A percentile compares a stretch with the other conserved stretches of the same genome.
Conservation (phyloP, 1,140 invertebrate genomes). For the Nylanderia fulva region DNA sequence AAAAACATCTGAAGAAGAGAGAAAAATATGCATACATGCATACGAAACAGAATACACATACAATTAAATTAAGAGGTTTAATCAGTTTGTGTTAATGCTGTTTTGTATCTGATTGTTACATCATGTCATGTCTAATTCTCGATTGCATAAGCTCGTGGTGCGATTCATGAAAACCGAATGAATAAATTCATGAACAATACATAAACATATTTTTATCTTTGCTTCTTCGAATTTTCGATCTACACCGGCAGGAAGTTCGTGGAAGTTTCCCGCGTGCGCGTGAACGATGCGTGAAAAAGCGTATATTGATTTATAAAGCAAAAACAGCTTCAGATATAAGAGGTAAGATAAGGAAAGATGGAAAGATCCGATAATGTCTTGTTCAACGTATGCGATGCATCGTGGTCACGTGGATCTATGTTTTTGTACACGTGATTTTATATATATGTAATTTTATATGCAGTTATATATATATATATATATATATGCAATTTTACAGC, state of each 20-base stretch:
- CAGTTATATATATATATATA: too few species aligned
- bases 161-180: not conserved
- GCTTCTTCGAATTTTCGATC: not conserved
- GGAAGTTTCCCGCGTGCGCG: not conserved
- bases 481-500: too few species aligned
- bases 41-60: too few species aligned
- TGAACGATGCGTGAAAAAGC: not conserved
- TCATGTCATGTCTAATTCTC: not conserved
- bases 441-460: too few species aligned
- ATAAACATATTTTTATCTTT: not conserved
- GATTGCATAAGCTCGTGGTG: not conserved
- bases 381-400: not conserved
- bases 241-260: not conserved
- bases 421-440: not conserved
- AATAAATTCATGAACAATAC: slow-evolving; percentile 3
- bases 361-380: not conserved
- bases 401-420: not conserved
- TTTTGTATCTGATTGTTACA: not conserved
- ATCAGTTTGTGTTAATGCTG: not conserved
- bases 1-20: too few species aligned
- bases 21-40: too few species aligned
- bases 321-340: slow-evolving; percentile 9
- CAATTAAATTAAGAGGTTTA: not conserved
- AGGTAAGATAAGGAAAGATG: slow-evolving; percentile 28
- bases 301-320: not conserved